These are phyloP conservation scores for Leptogaster cylindrica DNA, from an alignment of 2,888 invertebrate species.

Conservation along the genomic window DNA sequence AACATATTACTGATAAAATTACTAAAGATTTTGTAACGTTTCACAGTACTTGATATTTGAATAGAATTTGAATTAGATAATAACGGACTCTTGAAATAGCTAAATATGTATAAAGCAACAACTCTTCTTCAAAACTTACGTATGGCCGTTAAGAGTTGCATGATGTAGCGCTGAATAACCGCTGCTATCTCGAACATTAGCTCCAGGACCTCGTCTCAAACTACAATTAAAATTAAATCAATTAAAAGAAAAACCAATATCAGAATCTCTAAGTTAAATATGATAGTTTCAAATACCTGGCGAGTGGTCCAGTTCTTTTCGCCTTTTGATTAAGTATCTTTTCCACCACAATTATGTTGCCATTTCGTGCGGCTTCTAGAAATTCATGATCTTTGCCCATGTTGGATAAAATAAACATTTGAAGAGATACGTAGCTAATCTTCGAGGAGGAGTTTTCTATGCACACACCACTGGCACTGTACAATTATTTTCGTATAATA, in stretches of 20 bases:
- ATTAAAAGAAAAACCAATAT: not conserved
- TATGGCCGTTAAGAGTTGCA: slow-evolving; percentile 91
- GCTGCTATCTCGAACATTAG: slow-evolving; percentile 91
- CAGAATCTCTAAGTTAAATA: slow-evolving; percentile 2
- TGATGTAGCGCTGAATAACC: slow-evolving; percentile 94
- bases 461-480: too few relatives aligned
- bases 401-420: slow-evolving; percentile 49
- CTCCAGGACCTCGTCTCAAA: slow-evolving; percentile 85
- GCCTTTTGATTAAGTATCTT: slow-evolving; percentile 88
- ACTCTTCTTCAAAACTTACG: slow-evolving; percentile 65
- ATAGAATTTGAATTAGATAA: too few relatives aligned
- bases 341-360: slow-evolving; percentile 86
- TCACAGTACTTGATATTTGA: too few relatives aligned
- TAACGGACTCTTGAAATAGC: too few relatives aligned
- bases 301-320: slow-evolving; percentile 91
- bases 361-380: slow-evolving; percentile 92
- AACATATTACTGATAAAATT: too few relatives aligned
- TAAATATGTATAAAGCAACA: slow-evolving; percentile 84
- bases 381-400: slow-evolving; percentile 98
- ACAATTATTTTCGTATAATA: too few relatives aligned
- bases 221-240: slow-evolving; percentile 64
- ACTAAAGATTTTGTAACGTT: too few relatives aligned
- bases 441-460: too few relatives aligned
- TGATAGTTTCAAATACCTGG: slow-evolving; percentile 72
- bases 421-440: too few relatives aligned